phyloP scores from a whole-genome alignment of 2,888 invertebrate genomes.

The Drosophila greeni region DNA sequence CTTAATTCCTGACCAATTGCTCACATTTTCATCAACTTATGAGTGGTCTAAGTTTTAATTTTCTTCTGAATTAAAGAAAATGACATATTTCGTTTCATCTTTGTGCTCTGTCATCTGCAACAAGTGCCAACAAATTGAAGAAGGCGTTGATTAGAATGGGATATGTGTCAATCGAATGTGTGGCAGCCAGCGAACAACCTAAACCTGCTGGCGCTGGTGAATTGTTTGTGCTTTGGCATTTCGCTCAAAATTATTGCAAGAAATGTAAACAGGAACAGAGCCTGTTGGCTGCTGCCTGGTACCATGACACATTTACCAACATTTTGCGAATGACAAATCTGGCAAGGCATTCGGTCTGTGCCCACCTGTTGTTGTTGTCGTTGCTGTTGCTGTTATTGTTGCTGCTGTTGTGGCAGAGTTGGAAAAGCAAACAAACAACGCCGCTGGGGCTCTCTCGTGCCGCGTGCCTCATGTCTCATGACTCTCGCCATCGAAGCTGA shows the following conservation, averaged over 20 bases:
- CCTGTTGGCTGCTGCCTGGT: constrained; percentile 27
- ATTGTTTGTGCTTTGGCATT: constrained; percentile 22
- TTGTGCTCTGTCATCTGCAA: constrained; percentile 20
- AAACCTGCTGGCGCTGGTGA: constrained; percentile 45
- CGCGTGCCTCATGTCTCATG: constrained; percentile 17
- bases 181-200: constrained; percentile 5
- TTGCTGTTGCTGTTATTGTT: constrained; percentile 35
- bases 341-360: constrained; percentile 39
- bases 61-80: neutral
- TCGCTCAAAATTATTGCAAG: constrained; percentile 57
- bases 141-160: constrained; percentile 44
- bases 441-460: constrained; percentile 27
- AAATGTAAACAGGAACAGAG: constrained; percentile 48
- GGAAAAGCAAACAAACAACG: constrained; percentile 61
- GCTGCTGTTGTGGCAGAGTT: constrained; percentile 22
- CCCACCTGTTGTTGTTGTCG: constrained; percentile 33
- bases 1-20: accelerated
- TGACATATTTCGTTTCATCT: neutral
- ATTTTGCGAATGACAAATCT: constrained; percentile 68
- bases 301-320: constrained; percentile 69
- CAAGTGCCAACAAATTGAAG: constrained; percentile 24
- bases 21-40: too few relatives aligned
- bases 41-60: neutral
- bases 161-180: constrained; percentile 62
- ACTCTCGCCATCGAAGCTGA: constrained; percentile 23